Percentiles rank a stretch among this genome's conserved stretches.
Conservation (phyloP, 1,140 invertebrate species). For the Mactra quadrangularis region DNA sequence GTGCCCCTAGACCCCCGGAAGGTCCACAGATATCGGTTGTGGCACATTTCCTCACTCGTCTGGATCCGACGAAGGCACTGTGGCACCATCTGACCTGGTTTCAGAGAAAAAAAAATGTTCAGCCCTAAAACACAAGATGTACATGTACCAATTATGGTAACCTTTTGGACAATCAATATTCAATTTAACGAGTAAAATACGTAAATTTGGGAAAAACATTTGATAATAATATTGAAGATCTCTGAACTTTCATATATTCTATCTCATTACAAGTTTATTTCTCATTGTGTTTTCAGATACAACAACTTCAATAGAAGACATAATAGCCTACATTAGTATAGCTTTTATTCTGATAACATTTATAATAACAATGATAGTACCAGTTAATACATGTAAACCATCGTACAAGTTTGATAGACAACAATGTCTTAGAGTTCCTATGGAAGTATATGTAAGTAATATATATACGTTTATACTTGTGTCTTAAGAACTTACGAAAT, state of each 20-base stretch:
- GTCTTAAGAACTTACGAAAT: too few relatives aligned
- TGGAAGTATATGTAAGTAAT: constrained; percentile 45
- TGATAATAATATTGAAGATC: background rate
- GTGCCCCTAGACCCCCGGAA: too few relatives aligned
- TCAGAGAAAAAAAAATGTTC: too few relatives aligned
- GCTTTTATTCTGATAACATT: constrained; percentile 38
- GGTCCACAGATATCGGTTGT: too few relatives aligned
- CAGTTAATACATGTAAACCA: constrained; percentile 29
- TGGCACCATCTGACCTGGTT: too few relatives aligned
- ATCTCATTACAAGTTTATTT: background rate
- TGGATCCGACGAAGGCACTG: too few relatives aligned
- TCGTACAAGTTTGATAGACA: constrained; percentile 37
- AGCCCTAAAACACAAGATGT: background rate
- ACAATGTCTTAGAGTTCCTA: constrained; percentile 14
- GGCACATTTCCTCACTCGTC: too few relatives aligned
- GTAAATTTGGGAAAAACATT: background rate
- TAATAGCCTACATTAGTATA: constrained; percentile 4
- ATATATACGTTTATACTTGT: background rate
- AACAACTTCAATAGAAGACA: background rate
- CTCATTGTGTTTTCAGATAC: background rate
- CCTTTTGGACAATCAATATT: background rate
- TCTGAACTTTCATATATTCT: background rate
- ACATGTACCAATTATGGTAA: background rate
- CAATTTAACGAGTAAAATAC: background rate
- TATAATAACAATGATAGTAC: constrained; percentile 20